Evolutionary conservation across 2,888 invertebrate genomes (phyloP).

Genomic region (Spisula subtruncata): DNA sequence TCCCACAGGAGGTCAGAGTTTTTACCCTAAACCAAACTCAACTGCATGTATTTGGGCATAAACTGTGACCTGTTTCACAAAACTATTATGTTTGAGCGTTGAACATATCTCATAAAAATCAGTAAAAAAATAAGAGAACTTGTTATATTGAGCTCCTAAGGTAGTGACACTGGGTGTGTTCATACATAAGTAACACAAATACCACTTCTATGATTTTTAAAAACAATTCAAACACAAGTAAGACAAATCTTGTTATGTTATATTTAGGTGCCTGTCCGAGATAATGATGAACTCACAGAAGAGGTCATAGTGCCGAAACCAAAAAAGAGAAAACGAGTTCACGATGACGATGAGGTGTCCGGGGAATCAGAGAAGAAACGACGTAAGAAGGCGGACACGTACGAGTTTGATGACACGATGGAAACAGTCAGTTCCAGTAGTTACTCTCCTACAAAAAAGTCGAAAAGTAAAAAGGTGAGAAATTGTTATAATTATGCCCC

Average conservation of each 20-base stretch:
- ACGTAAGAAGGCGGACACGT: slow-evolving; percentile 67
- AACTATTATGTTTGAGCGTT: no score
- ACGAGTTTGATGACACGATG: slow-evolving; percentile 73
- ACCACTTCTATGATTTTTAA: no score
- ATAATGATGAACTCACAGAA: slow-evolving; percentile 64
- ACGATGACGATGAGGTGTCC: slow-evolving; percentile 68
- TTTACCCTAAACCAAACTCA: no score
- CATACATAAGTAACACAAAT: no score
- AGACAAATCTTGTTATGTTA: neutral
- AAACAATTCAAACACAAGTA: no score
- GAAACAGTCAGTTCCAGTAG: slow-evolving; percentile 80
- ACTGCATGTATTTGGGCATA: no score
- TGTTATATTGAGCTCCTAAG: no score
- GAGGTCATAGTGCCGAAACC: slow-evolving; percentile 23
- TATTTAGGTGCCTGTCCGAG: slow-evolving; percentile 52
- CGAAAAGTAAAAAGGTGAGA: slow-evolving; percentile 65
- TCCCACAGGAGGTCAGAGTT: no score
- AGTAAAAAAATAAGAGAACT: no score
- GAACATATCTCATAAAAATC: no score
- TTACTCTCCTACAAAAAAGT: slow-evolving; percentile 53
- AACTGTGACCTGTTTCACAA: no score
- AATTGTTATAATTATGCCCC: neutral
- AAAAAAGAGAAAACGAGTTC: slow-evolving; percentile 74
- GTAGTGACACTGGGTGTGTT: no score
- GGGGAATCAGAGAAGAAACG: slow-evolving; percentile 43